Base-by-base conservation (phyloP, 1,140 invertebrate genomes). In the Nasonia longicornis region DNA sequence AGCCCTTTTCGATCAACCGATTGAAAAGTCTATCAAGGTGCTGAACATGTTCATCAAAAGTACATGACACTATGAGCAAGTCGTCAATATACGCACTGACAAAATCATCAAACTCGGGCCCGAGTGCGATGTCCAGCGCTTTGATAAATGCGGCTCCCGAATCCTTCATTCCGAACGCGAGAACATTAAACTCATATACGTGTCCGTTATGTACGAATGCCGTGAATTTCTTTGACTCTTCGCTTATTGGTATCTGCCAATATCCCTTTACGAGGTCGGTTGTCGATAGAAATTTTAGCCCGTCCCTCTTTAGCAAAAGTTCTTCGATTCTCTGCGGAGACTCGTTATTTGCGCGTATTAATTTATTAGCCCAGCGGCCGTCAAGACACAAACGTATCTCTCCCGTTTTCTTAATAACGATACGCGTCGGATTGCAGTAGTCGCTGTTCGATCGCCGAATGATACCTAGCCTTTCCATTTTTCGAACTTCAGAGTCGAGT, bases 121-220 rank as follows among this genome's bases (percentile, higher is more conserved):
- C 80, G 1, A 84, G 35, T 16, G 77, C 72, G 7, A 71, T 22
- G 45, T 75, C 38, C 38, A 84, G 42, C 3, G 81, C 69, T 38
- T 86, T 31, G 48, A 85, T 85, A 79, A 88, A 88, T 66, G 83
- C 85, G 10, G 84, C 85, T 1, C 87, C 86, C 8, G 87, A 85
- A 1, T 85, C 87, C 64, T 86, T 87, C 12, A 88, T 63, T 0
- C 87, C 88, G 78, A 88, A 88, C 0, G 87, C 86, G 10, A 89
- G 84, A 70, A 80, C 84, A 86, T 2, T 42, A 72, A 80, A 83
- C 26, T 84, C 80, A 80, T 88, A 89, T 14, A 80, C 82, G 66
- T 82, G 84, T 1, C 64, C 64, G 10, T 67, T 67, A 29, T 67
- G 64, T 67, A 29, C 16, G 31, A 22, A 67, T 67, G 26, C 64